Percentiles rank a stretch among this genome's conserved stretches.
phyloP scores from a whole-genome alignment of 2,797 vertebrate species.

The Eulemur coronatus region DNA sequence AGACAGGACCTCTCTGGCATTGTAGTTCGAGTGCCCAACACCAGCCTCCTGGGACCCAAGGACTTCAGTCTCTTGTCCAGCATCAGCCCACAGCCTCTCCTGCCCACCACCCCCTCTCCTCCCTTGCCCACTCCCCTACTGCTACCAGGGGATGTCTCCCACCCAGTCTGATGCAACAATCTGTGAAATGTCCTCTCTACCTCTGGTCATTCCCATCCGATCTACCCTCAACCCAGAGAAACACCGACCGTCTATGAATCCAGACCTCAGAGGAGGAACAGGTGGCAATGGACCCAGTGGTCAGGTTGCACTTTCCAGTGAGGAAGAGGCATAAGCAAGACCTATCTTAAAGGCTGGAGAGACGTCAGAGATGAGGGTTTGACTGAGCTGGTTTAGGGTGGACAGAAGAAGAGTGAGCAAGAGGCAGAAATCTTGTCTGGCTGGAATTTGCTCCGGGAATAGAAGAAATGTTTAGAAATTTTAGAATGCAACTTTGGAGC shows the following conservation, averaged over 20 bases:
- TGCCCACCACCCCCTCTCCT: not conserved
- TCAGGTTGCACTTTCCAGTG: not conserved
- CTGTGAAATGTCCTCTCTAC: not conserved
- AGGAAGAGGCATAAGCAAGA: not conserved
- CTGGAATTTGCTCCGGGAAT: not conserved
- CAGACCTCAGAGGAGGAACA: not conserved
- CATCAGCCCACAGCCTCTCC: not conserved
- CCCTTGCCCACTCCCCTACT: too few species aligned
- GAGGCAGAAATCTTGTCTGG: not conserved
- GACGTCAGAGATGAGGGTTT: not conserved
- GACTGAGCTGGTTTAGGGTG: not conserved
- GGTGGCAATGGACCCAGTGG: not conserved
- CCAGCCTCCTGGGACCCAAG: not conserved
- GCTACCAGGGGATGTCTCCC: not conserved
- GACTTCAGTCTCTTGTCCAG: not conserved
- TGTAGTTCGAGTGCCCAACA: fast-evolving
- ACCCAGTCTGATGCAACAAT: too few species aligned
- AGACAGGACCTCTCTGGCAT: not conserved
- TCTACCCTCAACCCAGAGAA: not conserved
- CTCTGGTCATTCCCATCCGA: not conserved
- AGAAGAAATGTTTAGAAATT: not conserved
- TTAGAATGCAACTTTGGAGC: not conserved
- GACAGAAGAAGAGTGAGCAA: not conserved
- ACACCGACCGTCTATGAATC: not conserved
- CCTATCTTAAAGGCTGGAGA: not conserved